phyloP scores from a whole-genome alignment of 2,113 vertebrate genomes.

The Hydropotes inermis region DNA sequence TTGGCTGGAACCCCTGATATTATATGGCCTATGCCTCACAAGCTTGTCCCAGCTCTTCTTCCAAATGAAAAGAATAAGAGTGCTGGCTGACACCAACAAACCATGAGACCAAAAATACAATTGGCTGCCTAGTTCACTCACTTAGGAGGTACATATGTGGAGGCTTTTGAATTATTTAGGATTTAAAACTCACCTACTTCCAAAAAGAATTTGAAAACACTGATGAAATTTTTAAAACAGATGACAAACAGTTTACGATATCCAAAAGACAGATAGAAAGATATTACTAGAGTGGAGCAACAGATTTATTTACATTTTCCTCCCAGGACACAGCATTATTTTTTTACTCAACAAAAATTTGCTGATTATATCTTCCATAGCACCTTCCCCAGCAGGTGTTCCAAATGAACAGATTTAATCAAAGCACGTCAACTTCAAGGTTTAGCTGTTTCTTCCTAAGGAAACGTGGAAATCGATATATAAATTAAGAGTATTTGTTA shows the following conservation, averaged over 20 bases:
- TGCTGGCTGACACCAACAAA: not conserved
- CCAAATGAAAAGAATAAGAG: not conserved
- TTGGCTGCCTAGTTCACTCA: not conserved
- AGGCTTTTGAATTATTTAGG: not conserved
- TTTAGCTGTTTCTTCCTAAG: constrained; percentile 26
- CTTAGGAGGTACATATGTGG: not conserved
- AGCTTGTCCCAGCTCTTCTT: not conserved
- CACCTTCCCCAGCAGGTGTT: constrained; percentile 34
- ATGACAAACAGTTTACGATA: not conserved
- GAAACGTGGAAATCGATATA: constrained; percentile 27
- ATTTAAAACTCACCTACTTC: constrained; percentile 22
- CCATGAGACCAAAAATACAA: not conserved
- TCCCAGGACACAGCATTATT: not conserved
- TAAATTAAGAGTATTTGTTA: constrained; percentile 33
- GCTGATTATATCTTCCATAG: not conserved
- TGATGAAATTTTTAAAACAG: not conserved
- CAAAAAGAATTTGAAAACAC: constrained; percentile 24
- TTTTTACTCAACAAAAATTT: constrained; percentile 24
- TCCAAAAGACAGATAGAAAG: constrained; percentile 1
- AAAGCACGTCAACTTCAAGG: not conserved
- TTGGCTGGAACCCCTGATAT: not conserved
- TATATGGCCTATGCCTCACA: not conserved
- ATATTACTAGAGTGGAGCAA: not conserved
- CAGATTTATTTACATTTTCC: not conserved
- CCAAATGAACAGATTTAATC: constrained; percentile 47